A percentile compares a stretch with the other conserved stretches of the same genome.
These are phyloP conservation scores for Brachyptera putata DNA, from an alignment of 2,888 invertebrate genomes.

Conservation along the genomic window DNA sequence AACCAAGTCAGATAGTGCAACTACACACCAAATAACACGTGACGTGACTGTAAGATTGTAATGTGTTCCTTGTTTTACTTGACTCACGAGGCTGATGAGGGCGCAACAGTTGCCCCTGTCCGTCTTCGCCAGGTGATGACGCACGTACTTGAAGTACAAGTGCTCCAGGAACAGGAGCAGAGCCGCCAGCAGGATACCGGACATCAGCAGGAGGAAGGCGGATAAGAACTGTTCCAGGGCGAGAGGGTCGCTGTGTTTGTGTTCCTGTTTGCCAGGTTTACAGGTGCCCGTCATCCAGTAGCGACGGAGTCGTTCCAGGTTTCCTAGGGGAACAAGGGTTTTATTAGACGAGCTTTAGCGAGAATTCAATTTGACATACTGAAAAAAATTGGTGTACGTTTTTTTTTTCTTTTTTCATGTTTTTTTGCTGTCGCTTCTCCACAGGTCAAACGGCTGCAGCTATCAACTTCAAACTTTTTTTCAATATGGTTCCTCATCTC, in stretches of 20 bases:
- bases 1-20: too few species aligned
- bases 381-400: too few species aligned
- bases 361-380: too few species aligned
- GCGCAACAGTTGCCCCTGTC: constrained; percentile 91
- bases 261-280: constrained; percentile 85
- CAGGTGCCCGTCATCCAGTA: constrained; percentile 98
- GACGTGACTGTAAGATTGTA: too few species aligned
- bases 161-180: constrained; percentile 85
- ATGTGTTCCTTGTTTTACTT: constrained; percentile 25
- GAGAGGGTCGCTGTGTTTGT: constrained; percentile 84
- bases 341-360: too few species aligned
- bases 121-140: constrained; percentile 80
- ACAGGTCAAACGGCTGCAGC: too few species aligned
- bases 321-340: constrained; percentile 58
- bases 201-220: constrained; percentile 92
- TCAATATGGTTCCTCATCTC: too few species aligned
- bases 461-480: too few species aligned
- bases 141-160: constrained; percentile 90
- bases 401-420: too few species aligned
- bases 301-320: constrained; percentile 88
- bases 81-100: constrained; percentile 84
- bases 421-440: too few species aligned
- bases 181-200: constrained; percentile 87
- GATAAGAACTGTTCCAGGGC: constrained; percentile 95
- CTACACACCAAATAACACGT: too few species aligned